Evolutionary conservation across 2,113 vertebrate genomes (phyloP).

Genomic region (Emydura subglobosa): DNA sequence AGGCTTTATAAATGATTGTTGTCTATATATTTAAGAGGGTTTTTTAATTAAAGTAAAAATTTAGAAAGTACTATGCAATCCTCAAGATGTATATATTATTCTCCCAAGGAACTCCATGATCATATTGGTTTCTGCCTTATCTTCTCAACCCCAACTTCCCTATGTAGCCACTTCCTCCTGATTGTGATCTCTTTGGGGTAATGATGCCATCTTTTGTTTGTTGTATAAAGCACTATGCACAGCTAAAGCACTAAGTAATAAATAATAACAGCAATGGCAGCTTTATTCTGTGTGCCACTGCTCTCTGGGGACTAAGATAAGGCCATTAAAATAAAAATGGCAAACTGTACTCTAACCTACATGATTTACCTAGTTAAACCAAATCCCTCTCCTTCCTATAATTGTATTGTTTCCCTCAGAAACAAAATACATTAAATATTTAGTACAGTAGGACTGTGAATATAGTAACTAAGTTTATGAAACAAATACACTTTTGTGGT

Average conservation of each 20-base stretch:
- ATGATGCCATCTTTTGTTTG: slow-evolving; percentile 3
- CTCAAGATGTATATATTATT: background rate
- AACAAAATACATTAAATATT: background rate
- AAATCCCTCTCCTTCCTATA: slow-evolving; percentile 7
- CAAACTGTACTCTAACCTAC: background rate
- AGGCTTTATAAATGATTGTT: background rate
- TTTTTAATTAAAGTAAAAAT: background rate
- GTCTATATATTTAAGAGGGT: background rate
- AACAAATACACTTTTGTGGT: background rate
- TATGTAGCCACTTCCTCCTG: background rate
- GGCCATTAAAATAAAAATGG: slow-evolving; percentile 26
- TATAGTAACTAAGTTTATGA: background rate
- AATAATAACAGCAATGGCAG: background rate
- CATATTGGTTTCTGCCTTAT: slow-evolving; percentile 15
- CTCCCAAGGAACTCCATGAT: background rate
- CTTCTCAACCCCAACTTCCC: background rate
- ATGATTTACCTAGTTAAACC: background rate
- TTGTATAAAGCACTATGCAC: background rate
- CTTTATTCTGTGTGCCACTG: background rate
- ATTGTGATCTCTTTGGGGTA: background rate
- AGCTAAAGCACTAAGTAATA: slow-evolving; percentile 13
- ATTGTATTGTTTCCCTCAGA: background rate
- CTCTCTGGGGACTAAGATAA: slow-evolving; percentile 30
- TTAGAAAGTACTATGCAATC: background rate
- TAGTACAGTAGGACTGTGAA: too few species aligned